Evolutionary conservation across 2,113 vertebrate species (phyloP).

Genomic region (Carassius auratus): DNA sequence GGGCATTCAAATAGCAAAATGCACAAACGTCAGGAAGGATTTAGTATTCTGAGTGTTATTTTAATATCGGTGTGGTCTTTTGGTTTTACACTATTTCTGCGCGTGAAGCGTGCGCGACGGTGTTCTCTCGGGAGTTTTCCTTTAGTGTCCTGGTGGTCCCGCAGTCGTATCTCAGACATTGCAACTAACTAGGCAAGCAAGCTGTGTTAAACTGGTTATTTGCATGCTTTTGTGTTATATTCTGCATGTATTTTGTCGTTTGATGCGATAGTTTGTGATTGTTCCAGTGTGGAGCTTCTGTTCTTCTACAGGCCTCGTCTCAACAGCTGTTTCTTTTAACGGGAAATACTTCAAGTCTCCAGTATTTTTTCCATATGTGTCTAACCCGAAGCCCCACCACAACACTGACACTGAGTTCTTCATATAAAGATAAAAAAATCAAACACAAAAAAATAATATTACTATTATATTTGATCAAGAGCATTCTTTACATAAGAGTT

Average conservation of each 20-base stretch:
- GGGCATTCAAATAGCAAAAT: too few relatives aligned
- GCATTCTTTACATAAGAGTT: slow-evolving; percentile 33
- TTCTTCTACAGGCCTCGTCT: slow-evolving; percentile 60
- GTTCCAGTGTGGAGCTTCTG: slow-evolving; percentile 50
- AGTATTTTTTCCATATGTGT: slow-evolving; percentile 76
- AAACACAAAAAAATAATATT: background rate
- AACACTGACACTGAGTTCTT: slow-evolving; percentile 47
- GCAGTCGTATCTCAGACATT: background rate
- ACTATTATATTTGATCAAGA: too few relatives aligned
- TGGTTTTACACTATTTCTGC: background rate
- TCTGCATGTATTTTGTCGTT: background rate
- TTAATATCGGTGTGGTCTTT: background rate
- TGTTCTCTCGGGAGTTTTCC: slow-evolving; percentile 29
- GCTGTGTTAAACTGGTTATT: background rate
- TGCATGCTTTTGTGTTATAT: background rate
- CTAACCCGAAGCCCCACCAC: slow-evolving; percentile 48
- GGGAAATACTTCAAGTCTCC: slow-evolving; percentile 76
- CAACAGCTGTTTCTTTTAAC: slow-evolving; percentile 82
- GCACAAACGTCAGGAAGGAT: too few relatives aligned
- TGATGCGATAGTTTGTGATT: slow-evolving; percentile 6
- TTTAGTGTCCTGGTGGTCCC: slow-evolving; percentile 27
- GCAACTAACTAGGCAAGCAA: background rate
- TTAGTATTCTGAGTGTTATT: background rate
- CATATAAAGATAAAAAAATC: background rate
- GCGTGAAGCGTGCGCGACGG: background rate